Base-by-base conservation (phyloP, 2,797 vertebrate species). In the Ibycter americanus region DNA sequence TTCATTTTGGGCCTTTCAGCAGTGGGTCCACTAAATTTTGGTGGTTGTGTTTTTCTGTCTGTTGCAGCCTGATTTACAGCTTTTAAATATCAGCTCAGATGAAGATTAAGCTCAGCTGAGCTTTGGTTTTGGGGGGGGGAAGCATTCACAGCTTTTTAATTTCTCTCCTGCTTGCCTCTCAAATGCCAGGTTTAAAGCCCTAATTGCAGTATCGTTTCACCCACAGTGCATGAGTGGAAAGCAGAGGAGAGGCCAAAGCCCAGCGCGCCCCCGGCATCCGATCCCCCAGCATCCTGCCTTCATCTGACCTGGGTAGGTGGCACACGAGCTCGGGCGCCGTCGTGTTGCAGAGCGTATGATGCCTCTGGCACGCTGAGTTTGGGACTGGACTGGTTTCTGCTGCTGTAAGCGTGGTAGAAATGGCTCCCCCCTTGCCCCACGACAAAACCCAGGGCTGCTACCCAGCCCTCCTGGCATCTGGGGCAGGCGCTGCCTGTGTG, bases 291-390 rank as follows among this genome's bases (percentile, higher is more conserved):
- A 79, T 93, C 96, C 87, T 61, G 67, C 93, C 59, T 58, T 96
- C 95, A 52, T 98, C 97, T 98, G 96, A 98, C 93, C 94, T 67
- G 92, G 98, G 97, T 98, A 98, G 94, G 98, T 93, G 82, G 38
- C 80, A 55, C 18, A 27, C 0, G 7, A 27, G 47, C 56, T 78
- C 3, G 1, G 52, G 51, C 4, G 4, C 12, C 36, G 59, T 5
- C 23, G 15, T 49, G 1, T 52, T 40, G 36, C 49, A 34, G 66
- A 56, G 47, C 11, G 0, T 20, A 9, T 52, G 88, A 38, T 20
- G 29, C 25, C 4, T 71, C 8, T 9, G 40, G 36, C 1, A 0
- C 51, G 79, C 52, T 3, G 21, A 51, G 58, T 20, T n/a, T 34
- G 2, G 73, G 52, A 3, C 36, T 74, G 66, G 62, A 8, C 42